Base-by-base conservation (phyloP, 1,140 invertebrate genomes). In the Aporrectodea caliginosa region DNA sequence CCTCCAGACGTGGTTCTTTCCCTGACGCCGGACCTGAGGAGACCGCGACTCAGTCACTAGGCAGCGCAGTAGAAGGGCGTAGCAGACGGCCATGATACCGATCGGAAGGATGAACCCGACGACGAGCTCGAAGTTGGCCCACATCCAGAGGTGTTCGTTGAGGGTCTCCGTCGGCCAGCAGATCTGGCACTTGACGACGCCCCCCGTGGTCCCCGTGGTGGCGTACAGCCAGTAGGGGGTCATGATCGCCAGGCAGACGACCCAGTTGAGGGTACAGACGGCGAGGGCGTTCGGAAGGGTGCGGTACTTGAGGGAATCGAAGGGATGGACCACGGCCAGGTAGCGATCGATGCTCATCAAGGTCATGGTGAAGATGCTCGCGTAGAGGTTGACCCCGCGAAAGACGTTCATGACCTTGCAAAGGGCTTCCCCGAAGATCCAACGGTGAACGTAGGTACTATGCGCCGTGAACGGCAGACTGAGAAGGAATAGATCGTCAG, bases 381-480 rank as follows among this genome's bases (percentile, higher is more conserved):
- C 97, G 85, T 98, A 98, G 86, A 98, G 95, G 84, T 97, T 98
- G 73, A 98, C 95, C 33, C 94, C 95, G 0, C 95, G 97, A 0
- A 93, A 93, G 16, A 94, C 95, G 92, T 97, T 86, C 81, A 86
- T 88, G 29, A 88, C 31, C 70, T 72, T 72, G 32, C 70, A 72
- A 14, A 72, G 70, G 6, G 2, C 70, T 6, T 2, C n/a, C 2
- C 70, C 70, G 32, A 72, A 72, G 2, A 27, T 32, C 70, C 70
- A 72, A 2, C 6, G 2, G 2, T 27, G 70, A 2, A n/a, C 27
- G 70, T 29, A 72, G n/a, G 70, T 12, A 32, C 70, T 72, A n/a
- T 72, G 70, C 6, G 70, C 70, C 6, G 27, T 72, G 70, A 72
- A 72, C n/a, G 70, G 70, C 6, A 72, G 32, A 6, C 70, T 27